Evolutionary conservation across 2,113 vertebrate species (phyloP).

Genomic region (Megalops atlanticus): DNA sequence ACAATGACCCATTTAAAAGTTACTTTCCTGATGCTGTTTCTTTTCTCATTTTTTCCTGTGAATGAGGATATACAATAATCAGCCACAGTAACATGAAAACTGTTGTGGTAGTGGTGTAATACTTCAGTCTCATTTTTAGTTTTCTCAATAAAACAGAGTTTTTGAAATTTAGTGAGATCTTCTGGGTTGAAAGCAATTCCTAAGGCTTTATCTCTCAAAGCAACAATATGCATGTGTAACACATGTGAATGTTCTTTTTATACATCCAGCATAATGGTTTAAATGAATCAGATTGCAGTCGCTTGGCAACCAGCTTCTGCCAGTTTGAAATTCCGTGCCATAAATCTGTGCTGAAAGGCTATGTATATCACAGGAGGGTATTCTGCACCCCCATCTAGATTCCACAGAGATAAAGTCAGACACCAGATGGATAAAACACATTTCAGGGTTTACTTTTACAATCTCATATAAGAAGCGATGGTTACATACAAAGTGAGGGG

Average conservation of each 20-base stretch:
- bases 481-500: neutral
- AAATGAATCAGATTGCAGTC: neutral
- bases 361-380: neutral
- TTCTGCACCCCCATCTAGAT: neutral
- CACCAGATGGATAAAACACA: neutral
- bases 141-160: no score
- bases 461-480: constrained; percentile 11
- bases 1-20: no score
- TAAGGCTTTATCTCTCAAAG: neutral
- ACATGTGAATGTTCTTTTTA: neutral
- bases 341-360: neutral
- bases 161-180: no score
- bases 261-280: no score
- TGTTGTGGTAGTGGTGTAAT: no score
- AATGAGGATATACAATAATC: no score
- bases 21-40: no score
- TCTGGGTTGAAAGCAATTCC: neutral
- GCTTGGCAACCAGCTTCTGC: neutral
- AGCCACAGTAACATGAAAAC: no score
- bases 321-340: neutral
- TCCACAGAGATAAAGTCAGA: neutral
- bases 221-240: neutral
- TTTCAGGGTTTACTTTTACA: constrained; percentile 3
- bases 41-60: no score
- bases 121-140: no score